These are phyloP conservation scores for Pseudomyrmex flavicornis DNA, from an alignment of 1,140 invertebrate species.

Conservation along the genomic window DNA sequence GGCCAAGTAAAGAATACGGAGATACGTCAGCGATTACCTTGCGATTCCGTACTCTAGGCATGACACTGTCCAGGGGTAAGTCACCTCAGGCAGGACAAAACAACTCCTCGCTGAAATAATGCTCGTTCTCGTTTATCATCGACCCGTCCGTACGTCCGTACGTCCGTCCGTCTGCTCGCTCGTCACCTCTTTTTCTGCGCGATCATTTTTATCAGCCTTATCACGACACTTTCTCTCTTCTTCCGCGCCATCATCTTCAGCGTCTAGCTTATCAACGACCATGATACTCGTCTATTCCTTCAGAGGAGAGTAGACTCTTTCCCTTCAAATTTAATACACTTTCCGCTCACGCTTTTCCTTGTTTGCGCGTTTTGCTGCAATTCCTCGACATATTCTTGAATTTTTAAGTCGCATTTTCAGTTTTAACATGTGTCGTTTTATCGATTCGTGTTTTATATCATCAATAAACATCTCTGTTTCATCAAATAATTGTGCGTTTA, in stretches of 20 bases:
- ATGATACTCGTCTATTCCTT: constrained; percentile 22
- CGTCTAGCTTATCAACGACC: constrained; percentile 45
- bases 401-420: constrained; percentile 48
- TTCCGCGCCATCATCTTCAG: constrained; percentile 33
- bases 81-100: constrained; percentile 80
- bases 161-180: constrained; percentile 35
- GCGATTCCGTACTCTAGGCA: constrained; percentile 84
- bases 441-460: constrained; percentile 52
- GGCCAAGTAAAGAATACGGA: constrained; percentile 85
- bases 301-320: constrained; percentile 15
- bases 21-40: constrained; percentile 83
- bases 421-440: constrained; percentile 56
- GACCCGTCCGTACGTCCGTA: constrained; percentile 46
- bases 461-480: constrained; percentile 42
- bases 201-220: constrained; percentile 61
- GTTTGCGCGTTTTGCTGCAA: constrained; percentile 5
- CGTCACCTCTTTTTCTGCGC: constrained; percentile 50
- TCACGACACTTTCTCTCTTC: constrained; percentile 24
- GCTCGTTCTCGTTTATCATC: constrained; percentile 70
- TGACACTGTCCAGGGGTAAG: constrained; percentile 85
- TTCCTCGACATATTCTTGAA: constrained; percentile 34
- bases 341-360: constrained; percentile 15
- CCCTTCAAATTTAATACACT: constrained; percentile 48
- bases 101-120: constrained; percentile 51
- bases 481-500: constrained; percentile 39